phyloP scores from a whole-genome alignment of 2,888 invertebrate species.

The Drosophila conformis region DNA sequence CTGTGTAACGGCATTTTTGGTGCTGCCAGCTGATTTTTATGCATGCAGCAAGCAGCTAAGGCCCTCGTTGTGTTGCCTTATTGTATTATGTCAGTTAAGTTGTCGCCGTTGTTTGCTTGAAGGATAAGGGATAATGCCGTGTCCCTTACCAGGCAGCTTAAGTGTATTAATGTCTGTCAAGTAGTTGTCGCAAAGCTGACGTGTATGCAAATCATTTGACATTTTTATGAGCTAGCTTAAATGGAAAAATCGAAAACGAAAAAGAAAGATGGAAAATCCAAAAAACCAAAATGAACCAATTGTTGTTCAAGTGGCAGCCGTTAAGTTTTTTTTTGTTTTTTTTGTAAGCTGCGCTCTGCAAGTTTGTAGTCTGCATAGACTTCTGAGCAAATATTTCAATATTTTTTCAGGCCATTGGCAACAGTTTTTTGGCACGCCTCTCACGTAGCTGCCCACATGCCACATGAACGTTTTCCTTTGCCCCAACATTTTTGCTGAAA shows the following conservation, averaged over 20 bases:
- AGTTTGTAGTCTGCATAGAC: slow-evolving; percentile 13
- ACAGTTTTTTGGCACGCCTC: slow-evolving; percentile 53
- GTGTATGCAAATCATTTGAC: slow-evolving; percentile 80
- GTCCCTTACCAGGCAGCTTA: slow-evolving; percentile 70
- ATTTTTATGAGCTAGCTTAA: slow-evolving; percentile 68
- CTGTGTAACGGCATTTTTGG: slow-evolving; percentile 46
- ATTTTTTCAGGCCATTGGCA: slow-evolving; percentile 63
- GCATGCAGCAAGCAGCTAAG: slow-evolving; percentile 37
- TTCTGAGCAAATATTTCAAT: slow-evolving; percentile 64
- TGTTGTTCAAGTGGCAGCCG: slow-evolving; percentile 9
- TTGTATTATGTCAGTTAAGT: slow-evolving; percentile 80
- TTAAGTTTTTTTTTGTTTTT: slow-evolving; percentile 7
- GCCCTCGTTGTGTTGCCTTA: slow-evolving; percentile 67
- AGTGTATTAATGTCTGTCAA: slow-evolving; percentile 82
- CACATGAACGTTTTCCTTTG: slow-evolving; percentile 34
- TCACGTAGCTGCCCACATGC: slow-evolving; percentile 70
- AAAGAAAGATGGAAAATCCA: not conserved
- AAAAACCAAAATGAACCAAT: slow-evolving; percentile 11
- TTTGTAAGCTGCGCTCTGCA: slow-evolving; percentile 5
- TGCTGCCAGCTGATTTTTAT: slow-evolving; percentile 49
- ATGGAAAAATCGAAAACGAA: slow-evolving; percentile 9
- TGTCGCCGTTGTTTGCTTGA: slow-evolving; percentile 65
- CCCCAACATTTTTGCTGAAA: slow-evolving; percentile 48
- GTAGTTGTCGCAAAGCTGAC: slow-evolving; percentile 74
- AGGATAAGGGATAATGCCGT: slow-evolving; percentile 77